A percentile compares a stretch with the other conserved stretches of the same genome.
These are phyloP conservation scores for Limnephilus lunatus DNA, from an alignment of 2,888 invertebrate species.

Conservation along the genomic window DNA sequence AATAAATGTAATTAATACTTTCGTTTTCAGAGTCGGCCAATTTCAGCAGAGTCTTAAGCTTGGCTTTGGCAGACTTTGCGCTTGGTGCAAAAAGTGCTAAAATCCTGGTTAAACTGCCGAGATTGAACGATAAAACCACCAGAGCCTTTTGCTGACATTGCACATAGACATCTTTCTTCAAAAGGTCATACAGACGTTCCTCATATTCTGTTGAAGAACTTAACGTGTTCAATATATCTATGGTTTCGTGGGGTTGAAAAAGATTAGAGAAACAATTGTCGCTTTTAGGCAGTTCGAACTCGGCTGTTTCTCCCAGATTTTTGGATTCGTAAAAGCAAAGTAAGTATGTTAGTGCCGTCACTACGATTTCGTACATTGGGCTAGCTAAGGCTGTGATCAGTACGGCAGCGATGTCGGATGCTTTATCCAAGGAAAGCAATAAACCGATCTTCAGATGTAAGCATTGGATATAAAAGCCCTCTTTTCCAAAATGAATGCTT, in stretches of 20 bases:
- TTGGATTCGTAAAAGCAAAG: conserved; percentile 56
- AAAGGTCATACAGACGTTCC: conserved; percentile 59
- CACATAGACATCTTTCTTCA: conserved; percentile 69
- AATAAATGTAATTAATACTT: conserved; percentile 71
- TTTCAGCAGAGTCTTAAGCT: conserved; percentile 69
- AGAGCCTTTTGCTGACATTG: conserved; percentile 72
- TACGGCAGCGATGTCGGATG: conserved; percentile 21
- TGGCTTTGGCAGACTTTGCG: conserved; percentile 64
- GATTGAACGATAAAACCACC: conserved; percentile 69
- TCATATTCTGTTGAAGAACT: background rate
- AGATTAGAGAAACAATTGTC: conserved; percentile 35
- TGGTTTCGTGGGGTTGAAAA: conserved; percentile 33
- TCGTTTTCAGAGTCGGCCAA: conserved; percentile 70
- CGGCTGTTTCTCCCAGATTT: conserved; percentile 46
- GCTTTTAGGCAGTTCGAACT: conserved; percentile 58
- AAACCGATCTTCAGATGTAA: conserved; percentile 59
- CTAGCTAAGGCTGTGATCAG: conserved; percentile 39
- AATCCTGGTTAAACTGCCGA: conserved; percentile 67
- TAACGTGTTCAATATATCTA: conserved; percentile 21
- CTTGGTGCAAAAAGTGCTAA: conserved; percentile 65
- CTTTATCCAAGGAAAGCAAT: conserved; percentile 20
- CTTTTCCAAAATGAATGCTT: conserved; percentile 56
- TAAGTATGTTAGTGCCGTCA: conserved; percentile 56
- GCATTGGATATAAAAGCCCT: conserved; percentile 49
- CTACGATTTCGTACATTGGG: conserved; percentile 53